Percentiles rank a stretch among this genome's conserved stretches.
These are phyloP conservation scores for Corapipo altera DNA, from an alignment of 2,113 vertebrate species.

Conservation along the genomic window DNA sequence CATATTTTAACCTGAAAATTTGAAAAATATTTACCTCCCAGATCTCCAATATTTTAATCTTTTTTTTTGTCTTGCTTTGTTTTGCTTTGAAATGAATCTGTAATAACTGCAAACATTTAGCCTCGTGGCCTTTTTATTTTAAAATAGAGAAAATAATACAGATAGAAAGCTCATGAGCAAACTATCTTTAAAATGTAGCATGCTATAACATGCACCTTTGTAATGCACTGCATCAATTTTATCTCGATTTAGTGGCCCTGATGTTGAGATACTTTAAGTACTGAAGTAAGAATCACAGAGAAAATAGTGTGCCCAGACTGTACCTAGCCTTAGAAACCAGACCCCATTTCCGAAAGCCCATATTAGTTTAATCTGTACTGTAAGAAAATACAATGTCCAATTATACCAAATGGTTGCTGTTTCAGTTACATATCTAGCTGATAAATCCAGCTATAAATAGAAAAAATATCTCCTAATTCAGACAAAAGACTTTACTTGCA, in stretches of 20 bases:
- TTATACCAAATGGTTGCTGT: not conserved
- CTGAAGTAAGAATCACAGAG: not conserved
- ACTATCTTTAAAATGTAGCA: not conserved
- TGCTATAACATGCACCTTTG: not conserved
- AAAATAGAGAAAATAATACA: not conserved
- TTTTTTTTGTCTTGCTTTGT: not conserved
- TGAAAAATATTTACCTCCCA: not conserved
- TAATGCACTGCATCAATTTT: not conserved
- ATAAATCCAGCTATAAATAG: not conserved
- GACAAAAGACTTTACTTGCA: not conserved
- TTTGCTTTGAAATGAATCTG: not conserved
- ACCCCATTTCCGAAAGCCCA: not conserved
- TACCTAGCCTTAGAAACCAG: not conserved
- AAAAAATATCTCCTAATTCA: not conserved
- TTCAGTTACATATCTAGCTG: not conserved
- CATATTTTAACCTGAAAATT: not conserved
- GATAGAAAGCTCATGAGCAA: not conserved
- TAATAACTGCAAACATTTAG: not conserved
- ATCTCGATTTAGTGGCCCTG: not conserved
- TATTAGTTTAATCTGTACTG: not conserved
- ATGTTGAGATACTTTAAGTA: not conserved
- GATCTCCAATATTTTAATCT: not conserved
- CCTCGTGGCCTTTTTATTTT: not conserved
- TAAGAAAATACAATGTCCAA: not conserved
- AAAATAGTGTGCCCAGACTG: not conserved